Conservation (phyloP, 2,888 invertebrate genomes). For the Tipula vernalis region DNA sequence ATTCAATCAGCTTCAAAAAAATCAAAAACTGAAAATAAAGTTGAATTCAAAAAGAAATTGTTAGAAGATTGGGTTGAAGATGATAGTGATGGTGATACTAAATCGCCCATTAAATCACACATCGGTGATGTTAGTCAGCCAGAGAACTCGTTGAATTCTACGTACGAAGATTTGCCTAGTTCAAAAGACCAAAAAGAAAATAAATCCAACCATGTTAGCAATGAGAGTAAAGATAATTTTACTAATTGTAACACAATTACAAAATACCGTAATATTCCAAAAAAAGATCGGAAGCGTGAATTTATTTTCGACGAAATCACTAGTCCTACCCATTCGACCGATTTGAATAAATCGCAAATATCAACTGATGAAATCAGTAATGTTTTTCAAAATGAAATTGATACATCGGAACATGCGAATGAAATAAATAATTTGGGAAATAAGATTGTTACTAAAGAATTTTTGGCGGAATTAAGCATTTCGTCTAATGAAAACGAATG, state of each 20-base stretch:
- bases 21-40: slow-evolving; percentile 30
- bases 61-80: slow-evolving; percentile 69
- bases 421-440: not conserved
- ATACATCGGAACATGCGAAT: not conserved
- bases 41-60: slow-evolving; percentile 39
- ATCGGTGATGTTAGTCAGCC: not conserved
- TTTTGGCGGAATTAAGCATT: not conserved
- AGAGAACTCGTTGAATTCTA: not conserved
- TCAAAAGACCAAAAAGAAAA: not conserved
- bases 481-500: not conserved
- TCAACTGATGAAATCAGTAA: not conserved
- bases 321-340: not conserved
- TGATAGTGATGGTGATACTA: slow-evolving; percentile 32
- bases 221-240: not conserved
- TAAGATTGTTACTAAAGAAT: not conserved
- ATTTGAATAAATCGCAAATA: not conserved
- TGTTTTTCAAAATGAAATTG: not conserved
- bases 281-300: slow-evolving; percentile 30
- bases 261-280: slow-evolving; percentile 33
- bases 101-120: not conserved
- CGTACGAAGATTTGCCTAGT: not conserved
- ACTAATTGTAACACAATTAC: slow-evolving; percentile 10
- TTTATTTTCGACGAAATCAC: slow-evolving; percentile 21
- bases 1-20: slow-evolving; percentile 20
- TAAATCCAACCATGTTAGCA: not conserved